A percentile compares a stretch with the other conserved stretches of the same genome.
These are phyloP conservation scores for Chloroclystis v-ata DNA, from an alignment of 2,888 invertebrate genomes.

Conservation along the genomic window DNA sequence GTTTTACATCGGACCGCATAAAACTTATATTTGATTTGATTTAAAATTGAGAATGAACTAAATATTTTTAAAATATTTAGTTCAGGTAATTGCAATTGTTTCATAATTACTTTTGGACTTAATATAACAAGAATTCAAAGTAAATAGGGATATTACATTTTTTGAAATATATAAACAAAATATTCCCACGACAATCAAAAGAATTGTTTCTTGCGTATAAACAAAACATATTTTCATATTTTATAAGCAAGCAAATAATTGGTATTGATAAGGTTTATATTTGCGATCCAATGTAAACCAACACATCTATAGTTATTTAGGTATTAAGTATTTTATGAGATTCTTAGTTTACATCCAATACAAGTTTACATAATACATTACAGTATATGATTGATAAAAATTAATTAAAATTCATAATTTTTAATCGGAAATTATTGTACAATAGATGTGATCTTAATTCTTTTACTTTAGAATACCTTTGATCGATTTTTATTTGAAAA, in stretches of 20 bases:
- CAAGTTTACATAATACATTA: conserved; percentile 1
- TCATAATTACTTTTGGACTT: too few relatives aligned
- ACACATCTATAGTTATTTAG: background rate
- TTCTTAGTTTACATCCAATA: conserved; percentile 8
- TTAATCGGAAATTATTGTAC: conserved; percentile 29
- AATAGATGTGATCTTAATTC: conserved; percentile 33
- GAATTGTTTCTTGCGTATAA: too few relatives aligned
- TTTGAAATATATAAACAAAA: too few relatives aligned
- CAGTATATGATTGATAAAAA: conserved; percentile 20
- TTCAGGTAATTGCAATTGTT: too few relatives aligned
- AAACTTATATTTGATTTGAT: too few relatives aligned
- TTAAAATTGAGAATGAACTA: too few relatives aligned
- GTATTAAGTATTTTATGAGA: conserved; percentile 6
- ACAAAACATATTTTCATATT: too few relatives aligned
- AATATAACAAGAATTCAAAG: too few relatives aligned
- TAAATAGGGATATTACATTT: too few relatives aligned
- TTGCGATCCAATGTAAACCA: conserved; percentile 19
- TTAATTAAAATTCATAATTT: conserved; percentile 35
- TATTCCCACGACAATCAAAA: too few relatives aligned
- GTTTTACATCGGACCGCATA: conserved; percentile 27
- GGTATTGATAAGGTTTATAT: background rate
- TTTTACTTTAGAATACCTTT: conserved; percentile 25
- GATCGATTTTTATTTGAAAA: background rate
- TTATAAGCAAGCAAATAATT: too few relatives aligned
- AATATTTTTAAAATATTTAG: too few relatives aligned